Percentiles rank a stretch among this genome's conserved stretches.
Conservation (phyloP, 2,797 vertebrate genomes). For the Gadopsis marmoratus region DNA sequence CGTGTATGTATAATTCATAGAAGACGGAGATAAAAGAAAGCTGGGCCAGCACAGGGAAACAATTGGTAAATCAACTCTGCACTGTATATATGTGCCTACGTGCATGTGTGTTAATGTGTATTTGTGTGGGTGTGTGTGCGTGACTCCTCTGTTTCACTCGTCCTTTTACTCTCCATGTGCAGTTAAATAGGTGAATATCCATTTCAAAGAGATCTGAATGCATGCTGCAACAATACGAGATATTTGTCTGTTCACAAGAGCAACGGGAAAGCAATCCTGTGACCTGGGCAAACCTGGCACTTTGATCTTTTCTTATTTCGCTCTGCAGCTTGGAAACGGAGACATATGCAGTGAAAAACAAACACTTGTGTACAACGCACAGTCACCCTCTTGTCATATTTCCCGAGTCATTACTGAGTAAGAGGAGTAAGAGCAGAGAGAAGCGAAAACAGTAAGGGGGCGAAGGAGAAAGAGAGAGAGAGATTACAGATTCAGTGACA, state of each 20-base stretch:
- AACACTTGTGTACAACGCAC: conserved; percentile 27
- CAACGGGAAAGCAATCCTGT: conserved; percentile 52
- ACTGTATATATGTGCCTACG: conserved; percentile 8
- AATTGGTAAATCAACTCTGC: conserved; percentile 26
- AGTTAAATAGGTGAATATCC: conserved; percentile 72
- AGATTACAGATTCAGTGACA: conserved; percentile 31
- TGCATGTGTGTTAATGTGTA: not conserved
- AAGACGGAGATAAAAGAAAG: conserved; percentile 52
- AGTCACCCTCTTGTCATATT: conserved; percentile 51
- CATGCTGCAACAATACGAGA: conserved; percentile 50
- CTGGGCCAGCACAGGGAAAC: conserved; percentile 36
- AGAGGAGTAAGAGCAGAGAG: conserved; percentile 24
- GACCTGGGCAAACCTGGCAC: conserved; percentile 58
- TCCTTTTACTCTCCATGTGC: conserved; percentile 41
- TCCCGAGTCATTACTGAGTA: conserved; percentile 56
- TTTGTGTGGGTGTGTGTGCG: conserved; percentile 5
- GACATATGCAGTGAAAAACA: conserved; percentile 37
- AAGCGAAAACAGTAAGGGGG: conserved; percentile 11
- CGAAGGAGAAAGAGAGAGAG: conserved; percentile 7
- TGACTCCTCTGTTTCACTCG: conserved; percentile 12
- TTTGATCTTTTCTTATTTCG: conserved; percentile 75
- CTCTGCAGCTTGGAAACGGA: conserved; percentile 50
- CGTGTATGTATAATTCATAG: conserved; percentile 72
- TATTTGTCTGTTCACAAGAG: conserved; percentile 62
- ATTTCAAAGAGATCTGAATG: conserved; percentile 75